These are phyloP conservation scores for Drosophila sp. DNA, from an alignment of 1,140 invertebrate genomes.

Conservation along the genomic window DNA sequence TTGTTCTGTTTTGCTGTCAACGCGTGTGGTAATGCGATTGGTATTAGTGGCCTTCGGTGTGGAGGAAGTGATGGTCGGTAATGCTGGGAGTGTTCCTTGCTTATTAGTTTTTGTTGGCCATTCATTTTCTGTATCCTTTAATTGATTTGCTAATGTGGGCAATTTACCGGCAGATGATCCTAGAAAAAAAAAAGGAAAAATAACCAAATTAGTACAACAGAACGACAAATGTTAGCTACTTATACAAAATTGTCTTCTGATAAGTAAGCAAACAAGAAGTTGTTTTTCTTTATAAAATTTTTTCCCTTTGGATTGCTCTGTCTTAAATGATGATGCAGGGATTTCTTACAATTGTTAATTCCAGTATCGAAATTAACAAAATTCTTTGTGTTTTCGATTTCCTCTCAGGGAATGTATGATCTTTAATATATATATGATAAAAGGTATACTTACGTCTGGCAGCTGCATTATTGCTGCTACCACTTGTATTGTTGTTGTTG, in stretches of 20 bases:
- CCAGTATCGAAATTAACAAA: too few relatives aligned
- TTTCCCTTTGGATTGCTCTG: too few relatives aligned
- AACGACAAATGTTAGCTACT: too few relatives aligned
- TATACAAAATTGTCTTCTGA: too few relatives aligned
- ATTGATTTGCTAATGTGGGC: slow-evolving; percentile 50
- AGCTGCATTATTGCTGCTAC: slow-evolving; percentile 47
- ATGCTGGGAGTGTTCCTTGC: slow-evolving; percentile 27
- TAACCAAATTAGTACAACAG: background rate
- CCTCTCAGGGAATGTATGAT: background rate
- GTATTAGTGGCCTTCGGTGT: slow-evolving; percentile 45
- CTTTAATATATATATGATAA: background rate
- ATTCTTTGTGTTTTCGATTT: too few relatives aligned
- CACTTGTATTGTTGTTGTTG: slow-evolving; percentile 62
- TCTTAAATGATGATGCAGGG: too few relatives aligned
- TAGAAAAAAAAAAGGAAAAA: slow-evolving; percentile 34
- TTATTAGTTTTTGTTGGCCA: slow-evolving; percentile 36
- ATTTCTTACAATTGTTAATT: too few relatives aligned
- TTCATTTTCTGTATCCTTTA: slow-evolving; percentile 71
- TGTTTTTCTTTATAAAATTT: too few relatives aligned
- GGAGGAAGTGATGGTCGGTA: slow-evolving; percentile 11
- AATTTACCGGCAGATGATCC: slow-evolving; percentile 49
- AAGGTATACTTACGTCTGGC: slow-evolving; percentile 53
- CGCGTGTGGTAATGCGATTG: slow-evolving; percentile 72
- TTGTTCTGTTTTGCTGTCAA: slow-evolving; percentile 72
- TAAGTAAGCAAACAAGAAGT: too few relatives aligned